Percentiles rank a stretch among this genome's conserved stretches.
Conservation (phyloP, 1,140 invertebrate species). For the Caenorhabditis brenneri region DNA sequence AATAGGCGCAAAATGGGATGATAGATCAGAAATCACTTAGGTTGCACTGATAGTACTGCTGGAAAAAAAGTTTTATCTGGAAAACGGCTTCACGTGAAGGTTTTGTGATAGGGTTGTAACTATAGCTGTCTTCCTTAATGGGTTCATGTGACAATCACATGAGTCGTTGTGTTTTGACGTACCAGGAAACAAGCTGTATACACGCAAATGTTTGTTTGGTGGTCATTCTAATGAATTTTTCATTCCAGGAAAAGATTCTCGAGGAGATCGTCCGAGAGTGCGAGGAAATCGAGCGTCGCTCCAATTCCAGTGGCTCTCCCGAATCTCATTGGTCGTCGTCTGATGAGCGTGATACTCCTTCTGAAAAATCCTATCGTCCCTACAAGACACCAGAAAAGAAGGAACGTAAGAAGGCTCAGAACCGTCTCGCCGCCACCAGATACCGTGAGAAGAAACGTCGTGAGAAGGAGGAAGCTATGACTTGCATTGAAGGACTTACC, state of each 20-base stretch:
- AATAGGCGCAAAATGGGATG: neutral
- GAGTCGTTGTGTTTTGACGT: neutral
- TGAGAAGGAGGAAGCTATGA: slow-evolving; percentile 42
- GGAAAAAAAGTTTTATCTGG: too few species aligned
- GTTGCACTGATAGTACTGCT: too few species aligned
- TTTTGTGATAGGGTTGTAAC: neutral
- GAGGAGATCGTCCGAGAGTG: slow-evolving; percentile 51
- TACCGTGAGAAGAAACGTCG: slow-evolving; percentile 49
- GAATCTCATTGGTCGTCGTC: slow-evolving; percentile 26
- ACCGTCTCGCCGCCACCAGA: slow-evolving; percentile 45
- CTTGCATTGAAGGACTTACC: slow-evolving; percentile 5
- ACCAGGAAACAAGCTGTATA: too few species aligned
- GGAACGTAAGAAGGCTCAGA: slow-evolving; percentile 50
- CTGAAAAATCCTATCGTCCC: slow-evolving; percentile 27
- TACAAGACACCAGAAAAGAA: slow-evolving; percentile 46
- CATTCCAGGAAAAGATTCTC: slow-evolving; percentile 44
- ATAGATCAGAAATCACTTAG: neutral
- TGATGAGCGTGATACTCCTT: slow-evolving; percentile 17
- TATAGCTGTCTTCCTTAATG: neutral
- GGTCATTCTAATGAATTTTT: too few species aligned
- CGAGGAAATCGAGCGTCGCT: slow-evolving; percentile 54
- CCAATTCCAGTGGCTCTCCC: slow-evolving; percentile 25
- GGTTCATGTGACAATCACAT: neutral
- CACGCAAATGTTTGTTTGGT: too few species aligned
- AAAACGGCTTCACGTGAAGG: neutral